Evolutionary conservation across 1,140 invertebrate species (phyloP), one percentile per base, ranked within the genome.

Genomic region (Coenobita brevimanus): DNA sequence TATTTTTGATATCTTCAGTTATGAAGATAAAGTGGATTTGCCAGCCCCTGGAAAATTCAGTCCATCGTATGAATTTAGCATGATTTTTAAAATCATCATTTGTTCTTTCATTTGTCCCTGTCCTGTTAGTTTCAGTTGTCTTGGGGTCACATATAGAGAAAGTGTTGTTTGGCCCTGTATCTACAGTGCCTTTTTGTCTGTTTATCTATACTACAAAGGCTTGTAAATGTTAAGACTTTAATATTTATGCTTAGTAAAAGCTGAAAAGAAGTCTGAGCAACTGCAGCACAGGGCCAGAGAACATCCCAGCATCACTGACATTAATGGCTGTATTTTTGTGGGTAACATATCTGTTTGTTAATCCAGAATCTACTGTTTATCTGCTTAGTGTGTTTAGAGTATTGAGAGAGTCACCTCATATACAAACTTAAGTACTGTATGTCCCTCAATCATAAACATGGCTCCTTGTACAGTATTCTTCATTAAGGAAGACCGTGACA

Each of bases 221-320:
- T 85, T 81, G 73, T 87, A 87, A 87, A 87, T 87, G 78, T 87
- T 87, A 87, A 76, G 64, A 80, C 46, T 87, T 87, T 87, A 41
- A 71, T 80, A 80, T 73, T 46, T 87, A 81, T 62, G 46, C 76
- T 80, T 60, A 87, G 43, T 80, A 50, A 17, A 50, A 79, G 46
- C n/a, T n/a, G 50, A 87, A 80, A 46, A 33, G n/a, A 79, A 87
- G 43, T 62, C 27, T 73, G 78, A 87, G 85, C 62, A 69, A 81
- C 85, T 87, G 85, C 85, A 87, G 85, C 85, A 87, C 85, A 87
- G 85, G 85, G 85, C 85, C 85, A 87, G 85, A 87, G 85, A 87
- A 87, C 85, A 87, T 87, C 43, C 71, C 75, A 80, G 67, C 64
- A 81, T 78, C 75, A 80, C 78, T 79, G 76, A 87, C 78, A 78